phyloP scores from a whole-genome alignment of 92 coral and sea anemone species.

The Virgularia gustaviana region DNA sequence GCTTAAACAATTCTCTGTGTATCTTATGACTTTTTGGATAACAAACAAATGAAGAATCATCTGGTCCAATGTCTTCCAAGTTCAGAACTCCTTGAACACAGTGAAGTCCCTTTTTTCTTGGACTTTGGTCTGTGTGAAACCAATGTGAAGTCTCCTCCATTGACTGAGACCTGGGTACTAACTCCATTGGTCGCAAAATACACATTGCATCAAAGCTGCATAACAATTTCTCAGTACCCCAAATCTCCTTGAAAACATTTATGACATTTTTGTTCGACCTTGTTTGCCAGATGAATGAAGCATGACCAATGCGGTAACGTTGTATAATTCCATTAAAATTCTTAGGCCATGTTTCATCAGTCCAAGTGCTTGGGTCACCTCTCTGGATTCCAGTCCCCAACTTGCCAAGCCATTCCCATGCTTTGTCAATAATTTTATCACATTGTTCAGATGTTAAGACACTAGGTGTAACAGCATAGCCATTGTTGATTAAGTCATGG shows the following conservation, averaged over 20 bases:
- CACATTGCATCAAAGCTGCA: conserved; percentile 26
- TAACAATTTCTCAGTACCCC: conserved; percentile 11
- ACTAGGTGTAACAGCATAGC: conserved; percentile 26
- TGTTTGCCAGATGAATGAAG: conserved; percentile 21
- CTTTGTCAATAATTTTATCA: conserved; percentile 12
- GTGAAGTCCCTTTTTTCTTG: conserved; percentile 18
- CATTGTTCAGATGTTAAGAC: conserved; percentile 7
- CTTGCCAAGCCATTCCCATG: conserved; percentile 5
- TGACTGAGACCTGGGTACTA: not conserved
- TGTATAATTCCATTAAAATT: conserved; percentile 28
- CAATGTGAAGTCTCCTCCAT: not conserved
- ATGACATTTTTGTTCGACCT: conserved; percentile 13
- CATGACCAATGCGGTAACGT: conserved; percentile 25
- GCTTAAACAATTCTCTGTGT: conserved; percentile 21
- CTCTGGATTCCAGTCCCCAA: conserved; percentile 29
- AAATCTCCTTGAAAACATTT: conserved; percentile 7
- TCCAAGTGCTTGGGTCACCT: conserved; percentile 17
- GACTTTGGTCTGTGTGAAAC: conserved; percentile 36
- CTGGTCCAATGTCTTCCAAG: conserved; percentile 12
- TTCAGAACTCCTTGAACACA: conserved; percentile 28
- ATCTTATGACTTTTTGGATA: conserved; percentile 27
- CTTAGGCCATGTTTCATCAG: conserved; percentile 18
- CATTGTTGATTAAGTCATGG: conserved; percentile 1
- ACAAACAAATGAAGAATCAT: conserved; percentile 28
- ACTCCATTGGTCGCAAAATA: conserved; percentile 12